Percentiles rank a stretch among this genome's conserved stretches.
Evolutionary conservation across 2,797 vertebrate species (phyloP).

Genomic region (Carduelis carduelis): DNA sequence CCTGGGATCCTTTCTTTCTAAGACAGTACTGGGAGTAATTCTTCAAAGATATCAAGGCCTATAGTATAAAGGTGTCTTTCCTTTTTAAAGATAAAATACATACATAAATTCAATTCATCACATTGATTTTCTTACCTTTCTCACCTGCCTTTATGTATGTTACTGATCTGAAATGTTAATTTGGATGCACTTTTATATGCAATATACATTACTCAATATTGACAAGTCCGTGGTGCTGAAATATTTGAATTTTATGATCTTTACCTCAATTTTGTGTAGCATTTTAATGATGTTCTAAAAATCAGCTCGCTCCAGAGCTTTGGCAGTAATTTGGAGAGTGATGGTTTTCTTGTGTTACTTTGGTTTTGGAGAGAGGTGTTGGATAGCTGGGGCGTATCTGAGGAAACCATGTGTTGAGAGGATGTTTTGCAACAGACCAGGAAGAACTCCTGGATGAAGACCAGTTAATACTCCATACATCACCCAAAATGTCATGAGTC

Average conservation of each 20-base stretch:
- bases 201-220: not conserved
- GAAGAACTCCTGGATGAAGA: not conserved
- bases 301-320: fast-evolving
- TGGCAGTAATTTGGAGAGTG: not conserved
- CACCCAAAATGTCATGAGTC: not conserved
- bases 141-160: not conserved
- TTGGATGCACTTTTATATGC: not conserved
- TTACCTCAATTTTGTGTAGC: not conserved
- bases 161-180: not conserved
- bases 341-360: not conserved
- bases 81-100: not conserved
- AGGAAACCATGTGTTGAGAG: not conserved
- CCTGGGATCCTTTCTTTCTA: not conserved
- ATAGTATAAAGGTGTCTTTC: not conserved
- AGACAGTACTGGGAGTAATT: not conserved
- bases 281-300: not conserved
- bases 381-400: not conserved
- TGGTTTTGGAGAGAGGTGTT: not conserved
- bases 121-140: not conserved
- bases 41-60: not conserved
- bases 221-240: not conserved
- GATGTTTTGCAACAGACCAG: not conserved
- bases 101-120: not conserved
- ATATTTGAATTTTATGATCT: not conserved
- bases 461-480: not conserved